Conservation (phyloP, 2,888 invertebrate species). For the Proisotoma minuta region DNA sequence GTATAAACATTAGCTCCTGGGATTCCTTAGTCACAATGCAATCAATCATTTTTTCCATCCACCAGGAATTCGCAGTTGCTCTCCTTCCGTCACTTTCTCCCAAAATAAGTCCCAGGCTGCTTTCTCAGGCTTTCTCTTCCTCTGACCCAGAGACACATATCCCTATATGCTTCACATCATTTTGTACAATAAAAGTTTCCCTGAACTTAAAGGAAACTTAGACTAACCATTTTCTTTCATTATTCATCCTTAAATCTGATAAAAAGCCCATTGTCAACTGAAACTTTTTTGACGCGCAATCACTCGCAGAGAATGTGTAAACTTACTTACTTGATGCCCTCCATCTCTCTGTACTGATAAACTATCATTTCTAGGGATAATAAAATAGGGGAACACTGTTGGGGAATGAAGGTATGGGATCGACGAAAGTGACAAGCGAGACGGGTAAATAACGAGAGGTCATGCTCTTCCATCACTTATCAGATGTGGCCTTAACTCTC, state of each 20-base stretch:
- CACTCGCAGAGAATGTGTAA: too few species aligned
- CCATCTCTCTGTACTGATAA: too few species aligned
- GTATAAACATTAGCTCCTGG: conserved; percentile 43
- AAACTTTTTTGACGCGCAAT: conserved; percentile 1
- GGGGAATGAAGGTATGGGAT: too few species aligned
- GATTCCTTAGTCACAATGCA: conserved; percentile 39
- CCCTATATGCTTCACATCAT: conserved; percentile 3
- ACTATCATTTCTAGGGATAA: too few species aligned
- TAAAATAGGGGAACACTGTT: too few species aligned
- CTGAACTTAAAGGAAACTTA: conserved; percentile 3
- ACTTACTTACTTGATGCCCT: too few species aligned
- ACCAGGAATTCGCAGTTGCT: conserved; percentile 9
- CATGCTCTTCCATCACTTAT: too few species aligned
- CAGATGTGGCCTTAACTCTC: too few species aligned
- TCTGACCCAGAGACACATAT: background rate
- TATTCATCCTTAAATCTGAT: conserved; percentile 17
- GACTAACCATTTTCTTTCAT: conserved; percentile 1
- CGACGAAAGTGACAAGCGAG: too few species aligned
- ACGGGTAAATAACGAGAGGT: too few species aligned
- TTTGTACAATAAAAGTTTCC: conserved; percentile 12
- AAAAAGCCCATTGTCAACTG: conserved; percentile 15
- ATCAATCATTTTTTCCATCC: conserved; percentile 41
- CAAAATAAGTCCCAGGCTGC: background rate
- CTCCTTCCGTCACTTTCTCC: conserved; percentile 7
- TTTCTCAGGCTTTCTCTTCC: background rate